Evolutionary conservation across 2,113 vertebrate species (phyloP), one percentile per base, ranked within the genome.

Genomic region (Gila orcuttii): DNA sequence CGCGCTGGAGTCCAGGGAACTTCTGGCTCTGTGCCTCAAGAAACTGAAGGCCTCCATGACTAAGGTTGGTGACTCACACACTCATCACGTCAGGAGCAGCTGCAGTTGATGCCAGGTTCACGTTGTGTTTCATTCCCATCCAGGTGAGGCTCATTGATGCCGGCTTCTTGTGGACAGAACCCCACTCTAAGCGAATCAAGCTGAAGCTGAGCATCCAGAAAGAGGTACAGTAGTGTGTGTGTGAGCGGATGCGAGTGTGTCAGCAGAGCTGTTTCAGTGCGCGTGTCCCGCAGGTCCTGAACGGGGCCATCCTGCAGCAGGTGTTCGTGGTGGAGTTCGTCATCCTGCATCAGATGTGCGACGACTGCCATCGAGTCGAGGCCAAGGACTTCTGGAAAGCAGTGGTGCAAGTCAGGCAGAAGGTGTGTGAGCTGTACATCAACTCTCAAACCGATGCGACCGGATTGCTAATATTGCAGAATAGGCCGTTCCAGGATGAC

Each of bases 361-460:
- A 97, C 64, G 98, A 98, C 91, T 99, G 98, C 89, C 98, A 99
- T 21, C 96, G 98, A 79, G 95, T 99, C 60, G 98, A 99, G 93
- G 98, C 98, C 60, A 99, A 99, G 84, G 98, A 99, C 92, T 99
- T 96, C 93, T 99, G 98, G 98, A 99, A 99, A 82, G 96, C 97
- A 2, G 97, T 99, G 10, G 96, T 99, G 84, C 98, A 99, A 95
- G 95, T 99, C 75, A 93, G 98, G 75, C 98, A 99, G 89, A 99
- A 99, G 97, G 98, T 98, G 7, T 2, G 2, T 17, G 42, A 10
- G 42, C 8, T 42, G 2, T 2, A 4, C 17, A 2, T 47, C 47
- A 0, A 50, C 3, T 3, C 47, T 50, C 47, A 0, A 3, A 1
- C 47, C 12, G 11, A 50, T 1, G 47, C 0, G 45, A 1, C 9